Percentiles rank a stretch among this genome's conserved stretches.
These are phyloP conservation scores for Catostylus mosaicus DNA, from an alignment of 30 jellyfish, hydroid and myxozoan genomes.

Conservation along the genomic window DNA sequence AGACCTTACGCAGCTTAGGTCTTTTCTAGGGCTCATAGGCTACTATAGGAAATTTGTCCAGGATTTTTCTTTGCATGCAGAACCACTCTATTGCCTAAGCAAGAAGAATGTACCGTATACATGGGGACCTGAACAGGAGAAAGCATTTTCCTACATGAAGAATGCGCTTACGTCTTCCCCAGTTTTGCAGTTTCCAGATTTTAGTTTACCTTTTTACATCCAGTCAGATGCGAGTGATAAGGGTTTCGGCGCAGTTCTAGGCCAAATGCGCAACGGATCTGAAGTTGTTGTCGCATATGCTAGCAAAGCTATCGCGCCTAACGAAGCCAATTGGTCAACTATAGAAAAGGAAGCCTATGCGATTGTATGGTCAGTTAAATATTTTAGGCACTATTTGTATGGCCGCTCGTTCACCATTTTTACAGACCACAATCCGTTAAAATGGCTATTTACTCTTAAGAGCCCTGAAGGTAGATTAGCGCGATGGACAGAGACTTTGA, in stretches of 20 bases:
- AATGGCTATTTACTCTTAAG: too few relatives aligned
- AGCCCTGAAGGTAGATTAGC: conserved; percentile 52
- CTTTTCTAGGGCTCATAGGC: too few relatives aligned
- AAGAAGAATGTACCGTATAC: too few relatives aligned
- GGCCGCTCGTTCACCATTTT: too few relatives aligned
- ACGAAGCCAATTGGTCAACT: conserved; percentile 26
- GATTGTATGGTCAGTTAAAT: conserved; percentile 42
- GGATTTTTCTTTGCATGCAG: conserved; percentile 55
- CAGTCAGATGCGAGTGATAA: conserved; percentile 20
- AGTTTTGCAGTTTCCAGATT: conserved; percentile 14
- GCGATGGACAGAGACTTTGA: conserved; percentile 41
- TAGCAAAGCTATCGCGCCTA: not conserved
- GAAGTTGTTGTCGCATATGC: conserved; percentile 21
- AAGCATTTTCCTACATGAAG: too few relatives aligned
- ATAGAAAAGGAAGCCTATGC: too few relatives aligned
- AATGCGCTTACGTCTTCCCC: conserved; percentile 21
- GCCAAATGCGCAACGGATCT: conserved; percentile 16
- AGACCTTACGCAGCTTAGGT: too few relatives aligned
- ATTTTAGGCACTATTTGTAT: conserved; percentile 38
- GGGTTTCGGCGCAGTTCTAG: conserved; percentile 21
- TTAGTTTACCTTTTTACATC: too few relatives aligned
- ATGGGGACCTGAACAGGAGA: conserved; percentile 44
- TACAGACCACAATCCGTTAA: too few relatives aligned
- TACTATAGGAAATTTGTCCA: too few relatives aligned
- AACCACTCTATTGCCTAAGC: conserved; percentile 30